Percentiles rank a stretch among this genome's conserved stretches.
phyloP scores from a whole-genome alignment of 2,888 invertebrate genomes.

The Protodeltote pygarga region DNA sequence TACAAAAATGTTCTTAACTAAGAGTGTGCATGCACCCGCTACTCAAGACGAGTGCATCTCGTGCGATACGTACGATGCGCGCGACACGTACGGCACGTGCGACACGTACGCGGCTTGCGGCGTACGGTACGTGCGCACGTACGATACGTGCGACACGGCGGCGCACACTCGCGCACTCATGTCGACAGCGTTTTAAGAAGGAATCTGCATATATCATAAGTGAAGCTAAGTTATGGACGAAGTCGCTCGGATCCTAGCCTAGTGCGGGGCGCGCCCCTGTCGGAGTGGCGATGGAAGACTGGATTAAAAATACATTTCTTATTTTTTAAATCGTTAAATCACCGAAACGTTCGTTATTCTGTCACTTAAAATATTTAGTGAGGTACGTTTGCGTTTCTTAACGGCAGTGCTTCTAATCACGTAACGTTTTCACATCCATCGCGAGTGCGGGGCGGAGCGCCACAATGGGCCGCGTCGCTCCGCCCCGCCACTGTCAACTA shows the following conservation, averaged over 20 bases:
- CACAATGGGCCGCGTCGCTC: not conserved
- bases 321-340: slow-evolving; percentile 44
- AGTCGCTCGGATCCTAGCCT: slow-evolving; percentile 64
- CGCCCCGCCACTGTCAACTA: slow-evolving; percentile 12
- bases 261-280: slow-evolving; percentile 36
- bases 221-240: slow-evolving; percentile 74
- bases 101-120: too few species aligned
- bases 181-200: slow-evolving; percentile 38
- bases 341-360: slow-evolving; percentile 43
- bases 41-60: not conserved
- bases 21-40: slow-evolving; percentile 22
- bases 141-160: too few species aligned
- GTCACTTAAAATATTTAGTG: slow-evolving; percentile 61
- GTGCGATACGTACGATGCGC: too few species aligned
- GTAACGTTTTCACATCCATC: slow-evolving; percentile 8
- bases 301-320: slow-evolving; percentile 58
- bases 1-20: slow-evolving; percentile 51
- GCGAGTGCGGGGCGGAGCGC: not conserved
- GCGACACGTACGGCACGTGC: too few species aligned
- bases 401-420: slow-evolving; percentile 57
- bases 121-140: too few species aligned
- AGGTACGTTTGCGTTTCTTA: slow-evolving; percentile 60
- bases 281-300: slow-evolving; percentile 71
- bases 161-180: slow-evolving; percentile 3
- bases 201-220: slow-evolving; percentile 69